phyloP scores from a whole-genome alignment of 53 echinoderm and acorn worm species.

The Crossaster papposus region DNA sequence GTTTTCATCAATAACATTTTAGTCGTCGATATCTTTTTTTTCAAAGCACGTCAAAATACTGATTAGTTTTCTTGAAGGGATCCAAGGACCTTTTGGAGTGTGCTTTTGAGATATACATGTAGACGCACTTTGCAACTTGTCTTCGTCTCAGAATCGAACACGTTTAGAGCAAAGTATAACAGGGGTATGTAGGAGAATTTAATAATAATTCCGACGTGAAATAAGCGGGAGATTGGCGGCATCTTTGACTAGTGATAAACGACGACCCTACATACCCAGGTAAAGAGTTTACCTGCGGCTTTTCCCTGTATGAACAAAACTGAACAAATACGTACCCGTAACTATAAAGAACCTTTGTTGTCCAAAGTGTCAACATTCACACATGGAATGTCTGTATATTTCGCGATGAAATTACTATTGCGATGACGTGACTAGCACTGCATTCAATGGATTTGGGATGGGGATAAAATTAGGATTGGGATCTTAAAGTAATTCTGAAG shows the following conservation, averaged over 20 bases:
- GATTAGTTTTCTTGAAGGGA: not conserved
- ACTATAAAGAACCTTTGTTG: not conserved
- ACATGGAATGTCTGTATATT: not conserved
- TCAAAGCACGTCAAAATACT: not conserved
- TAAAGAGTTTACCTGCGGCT: slow-evolving; percentile 6
- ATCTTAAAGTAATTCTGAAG: not conserved
- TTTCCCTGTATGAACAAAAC: not conserved
- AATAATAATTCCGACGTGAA: slow-evolving; percentile 52
- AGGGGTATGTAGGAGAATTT: slow-evolving; percentile 7
- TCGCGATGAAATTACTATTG: not conserved
- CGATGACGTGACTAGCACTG: not conserved
- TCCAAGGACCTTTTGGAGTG: not conserved
- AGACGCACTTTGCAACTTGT: slow-evolving; percentile 34
- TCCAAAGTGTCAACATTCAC: not conserved
- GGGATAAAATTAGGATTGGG: not conserved
- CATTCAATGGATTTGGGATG: not conserved
- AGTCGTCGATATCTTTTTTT: not conserved
- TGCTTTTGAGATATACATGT: slow-evolving; percentile 1
- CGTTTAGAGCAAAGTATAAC: slow-evolving; percentile 32
- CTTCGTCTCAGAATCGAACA: slow-evolving; percentile 16
- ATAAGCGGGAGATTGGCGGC: slow-evolving; percentile 41
- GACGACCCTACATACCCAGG: slow-evolving; percentile 28
- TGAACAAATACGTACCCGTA: not conserved
- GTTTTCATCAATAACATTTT: not conserved
- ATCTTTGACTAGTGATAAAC: slow-evolving; percentile 49